These are phyloP conservation scores for Diadumene lineata DNA, from an alignment of 92 coral and sea anemone species.

Conservation along the genomic window DNA sequence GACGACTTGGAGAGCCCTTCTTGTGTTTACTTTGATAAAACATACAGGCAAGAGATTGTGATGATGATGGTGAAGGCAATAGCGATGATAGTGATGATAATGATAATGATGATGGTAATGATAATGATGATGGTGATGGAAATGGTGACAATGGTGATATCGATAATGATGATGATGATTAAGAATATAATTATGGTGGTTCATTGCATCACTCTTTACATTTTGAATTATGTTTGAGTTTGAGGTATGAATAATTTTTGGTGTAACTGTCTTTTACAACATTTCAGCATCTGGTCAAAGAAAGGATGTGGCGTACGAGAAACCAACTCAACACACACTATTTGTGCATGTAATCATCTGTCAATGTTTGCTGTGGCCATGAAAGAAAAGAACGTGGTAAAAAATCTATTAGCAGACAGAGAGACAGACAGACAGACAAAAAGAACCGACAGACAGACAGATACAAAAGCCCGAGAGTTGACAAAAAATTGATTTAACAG, in stretches of 20 bases:
- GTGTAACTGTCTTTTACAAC: neutral
- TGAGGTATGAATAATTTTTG: too few species aligned
- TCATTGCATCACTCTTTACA: neutral
- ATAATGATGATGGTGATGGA: conserved; percentile 7
- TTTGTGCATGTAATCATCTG: conserved; percentile 53
- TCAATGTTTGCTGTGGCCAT: conserved; percentile 70
- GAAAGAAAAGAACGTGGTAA: conserved; percentile 56
- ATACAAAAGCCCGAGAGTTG: too few species aligned
- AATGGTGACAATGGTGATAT: neutral
- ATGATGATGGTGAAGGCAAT: neutral
- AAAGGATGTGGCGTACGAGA: conserved; percentile 59
- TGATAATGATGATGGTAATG: conserved; percentile 1
- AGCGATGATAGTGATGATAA: conserved; percentile 2
- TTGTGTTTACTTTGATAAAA: conserved; percentile 26
- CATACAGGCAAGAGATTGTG: conserved; percentile 13
- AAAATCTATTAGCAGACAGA: neutral
- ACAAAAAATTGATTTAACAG: too few species aligned
- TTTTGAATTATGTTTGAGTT: neutral
- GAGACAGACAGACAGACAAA: neutral
- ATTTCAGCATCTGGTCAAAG: conserved; percentile 52
- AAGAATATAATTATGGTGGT: neutral
- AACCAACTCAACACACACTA: conserved; percentile 58
- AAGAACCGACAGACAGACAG: neutral
- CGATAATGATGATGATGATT: neutral
- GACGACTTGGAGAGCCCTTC: conserved; percentile 6